Evolutionary conservation across 2,888 invertebrate genomes (phyloP).

Genomic region (Mythimna ferrago): DNA sequence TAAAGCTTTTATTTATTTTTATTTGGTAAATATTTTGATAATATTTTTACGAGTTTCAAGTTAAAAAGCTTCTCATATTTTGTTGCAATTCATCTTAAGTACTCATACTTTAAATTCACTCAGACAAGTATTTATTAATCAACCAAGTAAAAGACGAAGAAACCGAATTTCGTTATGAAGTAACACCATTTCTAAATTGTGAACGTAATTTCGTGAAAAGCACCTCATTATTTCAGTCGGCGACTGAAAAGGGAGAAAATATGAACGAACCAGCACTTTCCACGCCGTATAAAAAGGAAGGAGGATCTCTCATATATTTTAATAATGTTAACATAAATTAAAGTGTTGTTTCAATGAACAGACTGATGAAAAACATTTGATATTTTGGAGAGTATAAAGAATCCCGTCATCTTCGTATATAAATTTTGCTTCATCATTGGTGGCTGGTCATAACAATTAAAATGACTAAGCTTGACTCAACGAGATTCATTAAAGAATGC

Average conservation of each 20-base stretch:
- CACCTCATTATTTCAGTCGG: conserved; percentile 51
- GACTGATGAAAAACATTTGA: conserved; percentile 7
- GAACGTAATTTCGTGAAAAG: conserved; percentile 44
- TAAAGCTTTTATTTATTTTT: too few species aligned
- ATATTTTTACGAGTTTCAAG: too few species aligned
- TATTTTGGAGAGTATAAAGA: neutral
- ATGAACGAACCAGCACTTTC: conserved; percentile 27
- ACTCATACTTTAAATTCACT: neutral
- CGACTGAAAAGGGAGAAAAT: conserved; percentile 37
- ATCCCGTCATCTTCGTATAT: neutral
- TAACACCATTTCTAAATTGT: conserved; percentile 35
- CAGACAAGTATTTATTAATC: conserved; percentile 8
- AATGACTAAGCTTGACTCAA: neutral
- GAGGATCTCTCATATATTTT: conserved; percentile 54
- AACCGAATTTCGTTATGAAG: conserved; percentile 21
- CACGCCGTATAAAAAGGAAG: conserved; percentile 29
- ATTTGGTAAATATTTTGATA: too few species aligned
- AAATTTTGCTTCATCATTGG: neutral
- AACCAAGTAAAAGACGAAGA: conserved; percentile 13
- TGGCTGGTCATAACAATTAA: neutral
- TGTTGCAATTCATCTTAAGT: neutral
- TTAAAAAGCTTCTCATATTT: neutral
- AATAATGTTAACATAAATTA: conserved; percentile 50
- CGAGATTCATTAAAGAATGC: neutral
- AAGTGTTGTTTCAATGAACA: conserved; percentile 22